Evolutionary conservation across 2,797 vertebrate species (phyloP).

Genomic region (Hippocampus kuda): DNA sequence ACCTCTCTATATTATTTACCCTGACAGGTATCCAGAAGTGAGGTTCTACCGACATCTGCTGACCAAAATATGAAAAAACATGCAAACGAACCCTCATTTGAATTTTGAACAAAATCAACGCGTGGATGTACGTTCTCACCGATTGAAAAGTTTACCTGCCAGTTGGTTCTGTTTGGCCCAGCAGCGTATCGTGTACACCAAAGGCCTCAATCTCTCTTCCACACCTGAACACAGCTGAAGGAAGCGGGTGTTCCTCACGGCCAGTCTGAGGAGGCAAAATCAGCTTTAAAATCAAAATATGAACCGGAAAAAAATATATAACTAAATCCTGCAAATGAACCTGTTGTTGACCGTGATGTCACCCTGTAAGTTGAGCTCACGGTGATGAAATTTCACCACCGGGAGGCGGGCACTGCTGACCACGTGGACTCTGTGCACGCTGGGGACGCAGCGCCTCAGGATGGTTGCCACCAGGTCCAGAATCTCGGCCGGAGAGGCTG

Average conservation of each 20-base stretch:
- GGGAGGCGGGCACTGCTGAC: constrained; percentile 78
- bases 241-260: constrained; percentile 81
- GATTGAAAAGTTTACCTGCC: constrained; percentile 66
- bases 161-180: constrained; percentile 85
- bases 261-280: constrained; percentile 64
- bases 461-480: constrained; percentile 79
- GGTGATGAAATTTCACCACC: constrained; percentile 84
- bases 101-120: neutral
- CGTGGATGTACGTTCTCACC: neutral
- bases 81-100: neutral
- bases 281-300: neutral
- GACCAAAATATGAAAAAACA: constrained; percentile 19
- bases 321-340: constrained; percentile 38
- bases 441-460: constrained; percentile 81
- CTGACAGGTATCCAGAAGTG: neutral
- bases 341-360: constrained; percentile 88
- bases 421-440: constrained; percentile 77
- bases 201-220: constrained; percentile 74
- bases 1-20: too few species aligned
- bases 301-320: neutral
- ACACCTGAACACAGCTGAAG: constrained; percentile 76
- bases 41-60: constrained; percentile 50
- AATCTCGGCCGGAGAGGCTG: constrained; percentile 58
- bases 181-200: constrained; percentile 76
- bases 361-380: constrained; percentile 77